Evolutionary conservation across 2,797 vertebrate genomes (phyloP), one percentile per base, ranked within the genome.

Genomic region (Malacoctenus gilli): DNA sequence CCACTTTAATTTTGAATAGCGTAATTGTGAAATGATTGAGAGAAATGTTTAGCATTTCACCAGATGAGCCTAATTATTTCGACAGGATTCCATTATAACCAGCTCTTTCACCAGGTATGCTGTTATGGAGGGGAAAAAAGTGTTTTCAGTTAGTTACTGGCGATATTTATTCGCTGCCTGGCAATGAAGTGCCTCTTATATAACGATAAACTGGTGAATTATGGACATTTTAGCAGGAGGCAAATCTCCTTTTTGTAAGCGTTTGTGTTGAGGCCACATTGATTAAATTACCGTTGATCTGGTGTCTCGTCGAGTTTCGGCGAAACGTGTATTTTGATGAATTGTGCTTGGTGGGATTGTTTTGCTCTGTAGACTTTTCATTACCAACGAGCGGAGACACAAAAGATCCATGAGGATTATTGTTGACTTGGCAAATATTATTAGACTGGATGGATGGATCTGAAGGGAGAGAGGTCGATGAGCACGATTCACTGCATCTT

Each of bases 351-450:
- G 36, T 39, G 37, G 51, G 54, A 58, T 65, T 41, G 52, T 48
- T 59, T 65, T 52, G 38, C 37, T 63, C 37, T 51, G 46, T 41
- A 25, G 53, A 51, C 37, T 59, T 74, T 73, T 70, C 34, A 72
- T 79, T 70, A 53, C 61, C 25, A 62, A 4, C 66, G 56, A 70
- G 50, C 50, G 66, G 44, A 63, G 53, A 69, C 32, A 55, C 58
- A 68, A 71, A 66, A 12, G 44, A 70, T 72, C 59, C 60, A 67
- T 79, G 56, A 74, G 61, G 31, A 68, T 73, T 79, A 78, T 83
- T 84, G 83, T 86, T 78, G 72, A 84, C 80, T 71, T 74, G 47
- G 65, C 72, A 84, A 77, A 84, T 82, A 79, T 70, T 81, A 79
- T 83, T 61, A 67, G 77, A 64, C 59, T 43, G 77, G 66, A 73